Conservation (phyloP, 2,797 vertebrate species). For the Spinus olivaceus region DNA sequence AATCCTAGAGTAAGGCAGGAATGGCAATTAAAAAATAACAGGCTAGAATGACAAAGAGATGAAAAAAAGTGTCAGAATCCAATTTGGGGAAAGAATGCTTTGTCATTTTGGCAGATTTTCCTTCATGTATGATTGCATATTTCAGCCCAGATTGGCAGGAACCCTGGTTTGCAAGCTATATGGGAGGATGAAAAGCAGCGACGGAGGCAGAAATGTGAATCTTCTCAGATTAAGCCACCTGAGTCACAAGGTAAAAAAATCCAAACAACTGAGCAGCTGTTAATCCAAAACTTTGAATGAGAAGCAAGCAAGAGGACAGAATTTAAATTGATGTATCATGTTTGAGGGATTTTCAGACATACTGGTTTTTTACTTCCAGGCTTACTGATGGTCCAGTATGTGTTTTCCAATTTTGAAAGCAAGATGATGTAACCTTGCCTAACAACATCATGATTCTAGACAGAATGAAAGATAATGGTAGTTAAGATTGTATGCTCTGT, state of each 20-base stretch:
- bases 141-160: slow-evolving; percentile 91
- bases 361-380: not conserved
- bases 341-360: not conserved
- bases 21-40: not conserved
- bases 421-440: not conserved
- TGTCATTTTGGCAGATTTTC: not conserved
- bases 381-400: not conserved
- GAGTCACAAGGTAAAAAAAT: slow-evolving; percentile 86
- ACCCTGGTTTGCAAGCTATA: slow-evolving; percentile 94
- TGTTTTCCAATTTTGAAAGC: not conserved
- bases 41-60: not conserved
- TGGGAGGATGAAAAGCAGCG: slow-evolving; percentile 98
- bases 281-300: not conserved
- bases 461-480: not conserved
- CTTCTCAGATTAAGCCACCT: slow-evolving; percentile 85
- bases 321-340: not conserved
- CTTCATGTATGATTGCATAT: slow-evolving; percentile 39
- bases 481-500: not conserved
- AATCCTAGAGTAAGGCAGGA: not conserved
- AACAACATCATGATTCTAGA: not conserved
- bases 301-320: not conserved
- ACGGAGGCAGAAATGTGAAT: slow-evolving; percentile 84
- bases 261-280: not conserved
- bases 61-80: not conserved
- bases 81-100: not conserved